These are phyloP conservation scores for Syncerus caffer DNA, from an alignment of 2,797 vertebrate genomes.

Conservation along the genomic window DNA sequence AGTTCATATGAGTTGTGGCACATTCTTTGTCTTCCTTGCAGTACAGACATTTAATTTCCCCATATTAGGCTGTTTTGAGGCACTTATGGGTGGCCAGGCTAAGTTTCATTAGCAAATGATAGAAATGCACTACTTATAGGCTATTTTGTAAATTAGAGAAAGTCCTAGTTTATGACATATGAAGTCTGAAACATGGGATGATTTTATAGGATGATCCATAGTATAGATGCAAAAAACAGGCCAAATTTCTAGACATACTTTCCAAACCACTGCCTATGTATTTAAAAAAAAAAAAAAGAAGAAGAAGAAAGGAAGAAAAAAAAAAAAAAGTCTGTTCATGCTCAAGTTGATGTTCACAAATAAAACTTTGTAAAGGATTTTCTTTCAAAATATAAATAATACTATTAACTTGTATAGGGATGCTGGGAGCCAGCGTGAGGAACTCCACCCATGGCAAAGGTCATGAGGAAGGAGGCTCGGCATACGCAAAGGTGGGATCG, in stretches of 20 bases:
- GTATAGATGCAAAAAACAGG: not conserved
- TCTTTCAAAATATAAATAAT: not conserved
- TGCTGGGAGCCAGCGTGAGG: too few species aligned
- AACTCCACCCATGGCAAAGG: too few species aligned
- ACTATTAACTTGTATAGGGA: not conserved
- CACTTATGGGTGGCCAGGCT: not conserved
- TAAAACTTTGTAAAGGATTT: not conserved
- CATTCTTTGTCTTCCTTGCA: not conserved
- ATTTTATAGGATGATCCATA: too few species aligned
- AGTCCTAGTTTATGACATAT: not conserved
- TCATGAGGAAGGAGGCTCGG: too few species aligned
- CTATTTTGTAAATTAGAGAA: not conserved
- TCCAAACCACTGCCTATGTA: not conserved
- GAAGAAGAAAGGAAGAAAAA: not conserved
- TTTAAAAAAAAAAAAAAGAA: too few species aligned
- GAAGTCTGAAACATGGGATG: too few species aligned
- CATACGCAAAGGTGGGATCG: too few species aligned
- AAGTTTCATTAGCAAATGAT: not conserved
- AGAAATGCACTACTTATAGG: not conserved
- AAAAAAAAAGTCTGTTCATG: fast-evolving
- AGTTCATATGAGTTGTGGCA: too few species aligned
- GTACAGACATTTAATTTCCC: not conserved
- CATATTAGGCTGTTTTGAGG: not conserved
- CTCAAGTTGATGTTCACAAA: not conserved
- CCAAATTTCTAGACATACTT: not conserved